These are phyloP conservation scores for Brachionichthys hirsutus DNA, from an alignment of 2,113 vertebrate species.

Conservation along the genomic window DNA sequence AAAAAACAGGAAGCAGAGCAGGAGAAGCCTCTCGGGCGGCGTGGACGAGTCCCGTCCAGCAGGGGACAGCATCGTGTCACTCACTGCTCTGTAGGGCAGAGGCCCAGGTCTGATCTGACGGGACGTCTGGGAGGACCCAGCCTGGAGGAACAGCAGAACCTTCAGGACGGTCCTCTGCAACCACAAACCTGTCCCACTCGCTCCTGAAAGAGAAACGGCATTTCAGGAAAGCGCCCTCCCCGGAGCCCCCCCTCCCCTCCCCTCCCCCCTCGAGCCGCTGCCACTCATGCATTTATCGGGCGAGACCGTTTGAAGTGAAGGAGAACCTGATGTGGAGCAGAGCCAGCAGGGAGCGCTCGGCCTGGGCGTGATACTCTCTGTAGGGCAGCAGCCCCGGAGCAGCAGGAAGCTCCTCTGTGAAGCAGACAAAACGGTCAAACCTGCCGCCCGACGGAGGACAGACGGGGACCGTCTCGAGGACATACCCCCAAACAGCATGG, in stretches of 20 bases:
- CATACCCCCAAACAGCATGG: constrained; percentile 89
- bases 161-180: constrained; percentile 84
- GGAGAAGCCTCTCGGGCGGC: too few relatives aligned
- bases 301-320: too few relatives aligned
- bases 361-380: constrained; percentile 86
- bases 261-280: too few relatives aligned
- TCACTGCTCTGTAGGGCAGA: constrained; percentile 75
- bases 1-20: too few relatives aligned
- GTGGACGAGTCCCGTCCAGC: not conserved
- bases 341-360: constrained; percentile 83
- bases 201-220: constrained; percentile 77
- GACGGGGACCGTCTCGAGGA: not conserved
- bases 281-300: too few relatives aligned
- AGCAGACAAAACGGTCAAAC: not conserved
- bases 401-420: constrained; percentile 80
- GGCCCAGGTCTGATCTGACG: constrained; percentile 86
- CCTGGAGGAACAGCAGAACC: constrained; percentile 84
- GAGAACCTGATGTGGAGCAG: constrained; percentile 88
- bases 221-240: not conserved
- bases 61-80: not conserved
- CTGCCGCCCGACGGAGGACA: too few relatives aligned
- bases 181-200: constrained; percentile 90
- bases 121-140: constrained; percentile 86
- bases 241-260: too few relatives aligned
- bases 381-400: constrained; percentile 82